These are phyloP conservation scores for Nomada goodeniana DNA, from an alignment of 2,888 invertebrate species.

Conservation along the genomic window DNA sequence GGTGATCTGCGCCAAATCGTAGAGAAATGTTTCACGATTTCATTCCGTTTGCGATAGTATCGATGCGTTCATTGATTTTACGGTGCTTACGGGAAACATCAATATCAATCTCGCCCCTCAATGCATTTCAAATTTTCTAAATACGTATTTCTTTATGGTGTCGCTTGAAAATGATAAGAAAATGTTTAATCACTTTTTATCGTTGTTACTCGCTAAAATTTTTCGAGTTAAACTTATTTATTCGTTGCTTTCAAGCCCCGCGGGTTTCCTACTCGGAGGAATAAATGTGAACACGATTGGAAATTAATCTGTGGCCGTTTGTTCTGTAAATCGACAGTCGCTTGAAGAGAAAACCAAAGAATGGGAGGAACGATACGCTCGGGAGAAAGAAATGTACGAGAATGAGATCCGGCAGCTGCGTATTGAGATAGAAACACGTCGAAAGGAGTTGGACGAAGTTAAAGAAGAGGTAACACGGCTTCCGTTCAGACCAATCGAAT, in stretches of 20 bases:
- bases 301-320: not conserved
- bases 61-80: too few species aligned
- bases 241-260: not conserved
- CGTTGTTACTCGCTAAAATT: not conserved
- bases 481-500: conserved; percentile 7
- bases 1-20: too few species aligned
- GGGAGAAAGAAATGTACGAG: conserved; percentile 80
- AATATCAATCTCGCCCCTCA: too few species aligned
- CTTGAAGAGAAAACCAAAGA: conserved; percentile 77
- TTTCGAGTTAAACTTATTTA: not conserved
- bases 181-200: too few species aligned
- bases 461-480: conserved; percentile 76
- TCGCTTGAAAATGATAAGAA: too few species aligned
- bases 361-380: conserved; percentile 83
- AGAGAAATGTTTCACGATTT: too few species aligned
- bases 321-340: conserved; percentile 73
- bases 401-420: conserved; percentile 80
- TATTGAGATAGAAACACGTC: conserved; percentile 81
- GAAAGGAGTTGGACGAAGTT: conserved; percentile 77
- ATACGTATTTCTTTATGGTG: too few species aligned
- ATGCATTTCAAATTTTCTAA: too few species aligned
- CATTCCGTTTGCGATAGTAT: too few species aligned
- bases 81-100: too few species aligned
- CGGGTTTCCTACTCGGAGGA: not conserved
- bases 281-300: not conserved